Conservation (phyloP, 2,113 vertebrate species). For the Megalops atlanticus region DNA sequence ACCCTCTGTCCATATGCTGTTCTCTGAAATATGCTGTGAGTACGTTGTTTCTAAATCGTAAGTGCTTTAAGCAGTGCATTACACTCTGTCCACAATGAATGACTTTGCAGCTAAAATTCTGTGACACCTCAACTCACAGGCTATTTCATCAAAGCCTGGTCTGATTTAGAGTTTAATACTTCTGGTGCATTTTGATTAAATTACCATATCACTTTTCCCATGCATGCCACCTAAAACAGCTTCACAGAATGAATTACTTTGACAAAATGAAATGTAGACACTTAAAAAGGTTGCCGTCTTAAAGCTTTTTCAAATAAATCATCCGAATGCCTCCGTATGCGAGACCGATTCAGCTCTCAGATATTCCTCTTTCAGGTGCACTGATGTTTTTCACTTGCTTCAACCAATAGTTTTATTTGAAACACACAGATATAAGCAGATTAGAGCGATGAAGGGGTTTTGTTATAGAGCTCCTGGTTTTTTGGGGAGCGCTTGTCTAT, state of each 20-base stretch:
- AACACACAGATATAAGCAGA: neutral
- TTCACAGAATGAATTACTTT: neutral
- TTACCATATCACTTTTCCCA: neutral
- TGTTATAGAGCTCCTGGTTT: too few relatives aligned
- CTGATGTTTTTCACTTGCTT: too few relatives aligned
- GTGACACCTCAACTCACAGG: constrained; percentile 12
- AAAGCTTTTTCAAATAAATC: neutral
- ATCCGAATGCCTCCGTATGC: too few relatives aligned
- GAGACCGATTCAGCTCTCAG: too few relatives aligned
- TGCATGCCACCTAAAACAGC: neutral
- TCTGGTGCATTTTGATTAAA: neutral
- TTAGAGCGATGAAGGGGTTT: too few relatives aligned
- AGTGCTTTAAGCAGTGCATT: neutral
- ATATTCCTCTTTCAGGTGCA: too few relatives aligned
- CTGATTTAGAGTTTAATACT: neutral
- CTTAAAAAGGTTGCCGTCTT: neutral
- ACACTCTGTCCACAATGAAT: neutral
- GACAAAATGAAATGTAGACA: neutral
- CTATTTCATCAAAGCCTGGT: constrained; percentile 18
- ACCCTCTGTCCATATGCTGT: neutral
- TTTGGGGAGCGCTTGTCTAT: too few relatives aligned
- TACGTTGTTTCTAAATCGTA: neutral
- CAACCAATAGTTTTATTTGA: neutral
- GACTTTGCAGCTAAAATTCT: neutral
- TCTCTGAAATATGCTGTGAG: neutral